Base-by-base conservation (phyloP, 2,113 vertebrate genomes). In the Empidonax alnorum region DNA sequence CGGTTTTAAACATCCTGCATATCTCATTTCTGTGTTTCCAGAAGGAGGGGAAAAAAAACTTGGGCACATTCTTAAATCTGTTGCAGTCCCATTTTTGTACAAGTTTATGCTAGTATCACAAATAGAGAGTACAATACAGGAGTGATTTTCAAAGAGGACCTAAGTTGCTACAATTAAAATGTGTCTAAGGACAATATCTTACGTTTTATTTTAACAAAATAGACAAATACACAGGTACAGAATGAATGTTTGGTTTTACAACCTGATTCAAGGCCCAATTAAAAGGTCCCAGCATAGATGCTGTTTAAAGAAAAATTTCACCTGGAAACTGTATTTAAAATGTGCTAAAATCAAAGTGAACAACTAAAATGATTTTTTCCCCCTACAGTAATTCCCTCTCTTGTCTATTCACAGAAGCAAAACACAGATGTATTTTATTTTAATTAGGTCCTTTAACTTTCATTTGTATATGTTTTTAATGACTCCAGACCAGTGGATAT, bases 361-460 rank as follows among this genome's bases (percentile, higher is more conserved):
- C 59, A 86, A 65, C 49, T 61, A 49, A 63, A 90, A 27, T n/a
- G 25, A 4, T 15, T 22, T n/a, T 68, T 80, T 19, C 2, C 16
- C 28, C 44, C 25, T 81, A 5, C 13, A 21, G 9, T 71, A 37
- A 55, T 33, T 71, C 28, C 5, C 93, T 63, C 41, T 80, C 33
- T 83, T 81, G 39, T 88, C n/a, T 84, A 44, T 41, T 41, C 83
- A 71, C 56, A 81, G 82, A 90, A 95, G 37, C 22, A 71, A 69
- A 94, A 74, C 71, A 93, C 0, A 19, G 25, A 31, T 78, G 63
- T 89, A 53, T 86, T 93, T 90, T 94, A 90, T 78, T 96, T 90
- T 90, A 86, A 93, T 89, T 78, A 74, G 41, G 41, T 84, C 88
- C 83, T 79, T 89, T 58, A 90, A 47, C 61, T 89, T 94, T 61